Percentiles rank a stretch among this genome's conserved stretches.
phyloP scores from a whole-genome alignment of 2,888 invertebrate species.

The Brenthis ino region DNA sequence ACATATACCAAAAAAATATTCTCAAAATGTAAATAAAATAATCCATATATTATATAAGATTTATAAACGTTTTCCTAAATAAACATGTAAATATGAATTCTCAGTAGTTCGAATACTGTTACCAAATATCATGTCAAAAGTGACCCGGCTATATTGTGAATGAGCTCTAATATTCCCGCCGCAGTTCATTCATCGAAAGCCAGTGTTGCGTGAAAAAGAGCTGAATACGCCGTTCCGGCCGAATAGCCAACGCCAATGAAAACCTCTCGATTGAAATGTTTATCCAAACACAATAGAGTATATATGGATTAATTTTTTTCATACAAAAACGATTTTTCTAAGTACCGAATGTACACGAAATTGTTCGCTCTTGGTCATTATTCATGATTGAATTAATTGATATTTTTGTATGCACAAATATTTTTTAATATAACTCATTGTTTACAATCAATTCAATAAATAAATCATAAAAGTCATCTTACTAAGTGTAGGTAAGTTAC shows the following conservation, averaged over 20 bases:
- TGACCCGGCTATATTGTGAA: slow-evolving; percentile 35
- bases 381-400: slow-evolving; percentile 3
- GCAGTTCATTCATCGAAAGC: slow-evolving; percentile 67
- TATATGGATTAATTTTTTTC: slow-evolving; percentile 56
- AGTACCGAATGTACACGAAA: slow-evolving; percentile 23
- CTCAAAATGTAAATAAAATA: no score
- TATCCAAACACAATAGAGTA: slow-evolving; percentile 71
- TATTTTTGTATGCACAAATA: not conserved
- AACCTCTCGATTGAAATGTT: slow-evolving; percentile 67
- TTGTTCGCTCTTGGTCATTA: slow-evolving; percentile 6
- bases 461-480: not conserved
- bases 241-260: slow-evolving; percentile 66
- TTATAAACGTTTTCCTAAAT: no score
- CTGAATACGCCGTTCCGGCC: slow-evolving; percentile 68
- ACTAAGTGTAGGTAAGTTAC: not conserved
- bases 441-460: not conserved
- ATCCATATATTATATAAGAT: no score
- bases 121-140: slow-evolving; percentile 22
- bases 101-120: slow-evolving; percentile 7
- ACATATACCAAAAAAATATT: no score
- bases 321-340: slow-evolving; percentile 37
- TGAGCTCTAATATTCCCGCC: slow-evolving; percentile 61
- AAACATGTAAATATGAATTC: not conserved
- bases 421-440: not conserved
- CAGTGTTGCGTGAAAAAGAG: slow-evolving; percentile 71